phyloP scores from a whole-genome alignment of 2,113 vertebrate species.

The Heliornis fulica region DNA sequence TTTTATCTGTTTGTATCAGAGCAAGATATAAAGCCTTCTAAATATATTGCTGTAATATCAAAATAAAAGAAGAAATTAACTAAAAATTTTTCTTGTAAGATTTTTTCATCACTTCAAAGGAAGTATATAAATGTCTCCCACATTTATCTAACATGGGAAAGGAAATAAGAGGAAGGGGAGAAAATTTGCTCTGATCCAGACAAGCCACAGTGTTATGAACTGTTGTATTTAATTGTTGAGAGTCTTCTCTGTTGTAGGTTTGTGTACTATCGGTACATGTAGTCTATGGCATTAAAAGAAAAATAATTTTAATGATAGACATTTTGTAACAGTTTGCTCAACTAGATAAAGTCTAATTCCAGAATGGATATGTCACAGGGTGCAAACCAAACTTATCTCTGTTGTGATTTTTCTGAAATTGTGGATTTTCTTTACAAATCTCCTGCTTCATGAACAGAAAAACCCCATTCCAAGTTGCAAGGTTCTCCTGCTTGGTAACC shows the following conservation, averaged over 20 bases:
- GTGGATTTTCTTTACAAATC: not conserved
- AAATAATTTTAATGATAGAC: not conserved
- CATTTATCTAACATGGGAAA: not conserved
- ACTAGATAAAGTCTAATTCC: not conserved
- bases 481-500: not conserved
- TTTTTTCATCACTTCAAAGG: not conserved
- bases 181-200: not conserved
- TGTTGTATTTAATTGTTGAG: not conserved
- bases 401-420: not conserved
- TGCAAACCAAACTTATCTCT: not conserved
- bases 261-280: not conserved
- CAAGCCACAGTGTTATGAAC: not conserved
- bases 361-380: not conserved
- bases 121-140: rapidly evolving
- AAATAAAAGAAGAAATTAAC: not conserved
- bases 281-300: not conserved
- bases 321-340: not conserved
- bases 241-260: not conserved
- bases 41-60: not conserved
- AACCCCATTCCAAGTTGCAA: not conserved
- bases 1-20: not conserved
- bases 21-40: not conserved
- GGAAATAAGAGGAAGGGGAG: not conserved
- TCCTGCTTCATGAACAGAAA: not conserved
- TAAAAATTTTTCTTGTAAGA: not conserved